phyloP scores from a whole-genome alignment of 2,113 vertebrate genomes.

The Mus musculus region DNA sequence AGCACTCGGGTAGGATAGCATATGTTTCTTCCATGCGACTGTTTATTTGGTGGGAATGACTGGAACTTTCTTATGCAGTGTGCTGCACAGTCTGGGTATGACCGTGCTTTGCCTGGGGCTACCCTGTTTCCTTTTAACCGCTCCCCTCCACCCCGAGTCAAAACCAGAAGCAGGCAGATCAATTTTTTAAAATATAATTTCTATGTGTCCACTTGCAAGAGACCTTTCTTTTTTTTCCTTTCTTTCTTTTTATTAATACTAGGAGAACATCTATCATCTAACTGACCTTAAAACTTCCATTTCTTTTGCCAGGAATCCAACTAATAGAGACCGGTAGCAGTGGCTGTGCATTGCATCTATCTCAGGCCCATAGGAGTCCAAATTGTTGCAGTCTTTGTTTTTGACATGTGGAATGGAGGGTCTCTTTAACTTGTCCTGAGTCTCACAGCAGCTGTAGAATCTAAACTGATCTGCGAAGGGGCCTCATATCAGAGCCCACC shows the following conservation, averaged over 20 bases:
- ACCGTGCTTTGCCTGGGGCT: background rate
- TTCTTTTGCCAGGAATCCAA: background rate
- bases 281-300: constrained; percentile 13
- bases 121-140: background rate
- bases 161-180: constrained; percentile 30
- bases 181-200: constrained; percentile 21
- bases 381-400: background rate
- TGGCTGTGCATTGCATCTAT: too few species aligned
- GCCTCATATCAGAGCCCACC: background rate
- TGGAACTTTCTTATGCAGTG: constrained; percentile 3
- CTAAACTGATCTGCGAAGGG: background rate
- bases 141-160: background rate
- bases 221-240: background rate
- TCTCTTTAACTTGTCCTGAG: background rate
- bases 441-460: background rate
- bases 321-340: background rate
- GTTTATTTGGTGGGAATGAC: background rate
- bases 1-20: background rate
- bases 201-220: background rate
- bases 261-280: constrained; percentile 12
- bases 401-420: background rate
- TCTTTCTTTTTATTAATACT: background rate
- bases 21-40: background rate
- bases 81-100: background rate
- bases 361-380: background rate